phyloP scores from a whole-genome alignment of 2,113 vertebrate species.

The human region DNA sequence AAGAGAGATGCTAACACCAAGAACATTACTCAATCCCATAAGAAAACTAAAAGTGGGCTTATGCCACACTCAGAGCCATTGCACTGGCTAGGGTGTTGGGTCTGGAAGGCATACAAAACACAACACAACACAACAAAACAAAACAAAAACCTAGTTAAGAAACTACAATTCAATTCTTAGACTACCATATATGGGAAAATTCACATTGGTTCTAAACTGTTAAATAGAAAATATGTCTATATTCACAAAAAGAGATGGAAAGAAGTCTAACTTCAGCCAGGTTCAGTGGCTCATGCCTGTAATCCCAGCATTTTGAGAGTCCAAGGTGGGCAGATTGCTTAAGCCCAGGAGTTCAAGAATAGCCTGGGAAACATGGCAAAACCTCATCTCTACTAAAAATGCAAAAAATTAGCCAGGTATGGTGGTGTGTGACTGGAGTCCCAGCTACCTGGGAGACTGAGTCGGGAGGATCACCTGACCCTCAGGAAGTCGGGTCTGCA shows the following conservation, averaged over 20 bases:
- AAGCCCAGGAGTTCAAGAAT: too few relatives aligned
- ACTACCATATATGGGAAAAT: neutral
- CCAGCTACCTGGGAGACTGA: too few relatives aligned
- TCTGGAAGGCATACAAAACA: neutral
- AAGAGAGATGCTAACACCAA: constrained; percentile 43
- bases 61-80: neutral
- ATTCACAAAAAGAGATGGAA: constrained; percentile 2
- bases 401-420: too few relatives aligned
- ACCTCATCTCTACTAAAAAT: too few relatives aligned
- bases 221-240: neutral
- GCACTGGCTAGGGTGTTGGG: too few relatives aligned
- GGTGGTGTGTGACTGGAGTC: too few relatives aligned
- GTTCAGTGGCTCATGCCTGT: too few relatives aligned
- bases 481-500: too few relatives aligned
- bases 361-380: too few relatives aligned
- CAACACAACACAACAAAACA: neutral
- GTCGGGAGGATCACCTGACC: too few relatives aligned
- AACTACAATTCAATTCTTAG: neutral
- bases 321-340: too few relatives aligned
- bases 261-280: neutral
- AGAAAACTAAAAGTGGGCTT: neutral
- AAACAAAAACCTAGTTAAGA: neutral
- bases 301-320: too few relatives aligned
- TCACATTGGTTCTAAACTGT: neutral
- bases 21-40: constrained; percentile 21